Percentiles rank a stretch among this genome's conserved stretches.
Conservation (phyloP, 2,888 invertebrate species). For the Augiades crinisus region DNA sequence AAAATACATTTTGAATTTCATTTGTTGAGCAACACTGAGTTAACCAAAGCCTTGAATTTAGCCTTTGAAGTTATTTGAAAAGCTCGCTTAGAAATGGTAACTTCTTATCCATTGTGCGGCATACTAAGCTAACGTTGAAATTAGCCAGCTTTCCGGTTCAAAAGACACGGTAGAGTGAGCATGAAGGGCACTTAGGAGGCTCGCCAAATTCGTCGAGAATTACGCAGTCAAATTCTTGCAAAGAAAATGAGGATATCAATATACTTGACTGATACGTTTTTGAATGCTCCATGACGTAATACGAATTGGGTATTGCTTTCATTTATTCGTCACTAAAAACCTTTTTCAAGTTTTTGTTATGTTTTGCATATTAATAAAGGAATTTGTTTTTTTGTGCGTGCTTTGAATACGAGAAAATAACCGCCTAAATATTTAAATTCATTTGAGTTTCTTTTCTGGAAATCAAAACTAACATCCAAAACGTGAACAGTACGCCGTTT, state of each 20-base stretch:
- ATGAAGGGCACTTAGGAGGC: background rate
- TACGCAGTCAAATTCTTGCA: background rate
- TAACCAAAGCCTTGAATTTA: background rate
- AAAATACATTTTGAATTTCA: background rate
- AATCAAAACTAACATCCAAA: too few relatives aligned
- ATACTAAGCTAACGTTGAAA: background rate
- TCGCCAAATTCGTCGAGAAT: background rate
- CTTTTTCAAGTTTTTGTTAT: too few relatives aligned
- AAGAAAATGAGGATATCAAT: background rate
- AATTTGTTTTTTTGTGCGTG: too few relatives aligned
- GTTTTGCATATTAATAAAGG: too few relatives aligned
- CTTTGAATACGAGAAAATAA: too few relatives aligned
- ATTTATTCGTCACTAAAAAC: too few relatives aligned
- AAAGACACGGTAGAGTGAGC: constrained; percentile 1
- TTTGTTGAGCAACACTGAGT: background rate
- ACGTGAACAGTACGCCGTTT: too few relatives aligned
- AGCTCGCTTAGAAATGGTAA: background rate
- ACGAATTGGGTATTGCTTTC: too few relatives aligned
- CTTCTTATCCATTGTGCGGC: background rate
- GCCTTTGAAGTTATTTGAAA: background rate
- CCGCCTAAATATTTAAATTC: too few relatives aligned
- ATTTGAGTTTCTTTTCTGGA: too few relatives aligned
- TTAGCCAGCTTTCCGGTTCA: background rate
- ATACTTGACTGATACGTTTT: background rate
- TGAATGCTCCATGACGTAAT: too few relatives aligned